These are phyloP conservation scores for Eilema depressum DNA, from an alignment of 2,888 invertebrate species.

Conservation along the genomic window DNA sequence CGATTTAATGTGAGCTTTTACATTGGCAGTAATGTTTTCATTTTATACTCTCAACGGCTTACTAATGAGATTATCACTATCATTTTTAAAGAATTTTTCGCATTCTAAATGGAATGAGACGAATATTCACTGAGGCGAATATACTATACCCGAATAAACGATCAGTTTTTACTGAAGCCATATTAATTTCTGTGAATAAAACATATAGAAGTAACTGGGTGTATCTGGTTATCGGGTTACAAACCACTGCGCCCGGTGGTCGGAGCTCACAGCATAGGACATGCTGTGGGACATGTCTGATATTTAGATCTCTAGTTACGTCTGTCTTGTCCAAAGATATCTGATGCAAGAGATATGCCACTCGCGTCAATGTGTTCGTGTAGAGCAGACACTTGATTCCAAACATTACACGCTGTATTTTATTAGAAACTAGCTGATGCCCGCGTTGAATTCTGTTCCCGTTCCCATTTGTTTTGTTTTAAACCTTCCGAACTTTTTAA, in stretches of 20 bases:
- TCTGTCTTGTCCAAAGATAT: slow-evolving; percentile 4
- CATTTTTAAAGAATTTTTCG: background rate
- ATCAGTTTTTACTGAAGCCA: background rate
- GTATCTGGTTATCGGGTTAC: slow-evolving; percentile 31
- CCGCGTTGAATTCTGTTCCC: no score
- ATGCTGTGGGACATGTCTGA: background rate
- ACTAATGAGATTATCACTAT: background rate
- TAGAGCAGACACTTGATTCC: background rate
- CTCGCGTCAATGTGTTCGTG: background rate
- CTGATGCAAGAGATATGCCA: background rate
- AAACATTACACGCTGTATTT: background rate
- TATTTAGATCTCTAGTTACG: slow-evolving; percentile 33
- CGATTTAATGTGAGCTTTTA: slow-evolving; percentile 26
- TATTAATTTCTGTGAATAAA: background rate
- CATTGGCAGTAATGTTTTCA: background rate
- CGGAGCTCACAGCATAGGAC: slow-evolving; percentile 19
- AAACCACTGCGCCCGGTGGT: slow-evolving; percentile 37
- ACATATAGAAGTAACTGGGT: slow-evolving; percentile 1
- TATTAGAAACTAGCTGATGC: no score
- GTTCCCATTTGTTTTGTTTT: no score
- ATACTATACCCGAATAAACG: no score
- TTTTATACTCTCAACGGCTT: slow-evolving; percentile 8
- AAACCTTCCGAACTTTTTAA: no score
- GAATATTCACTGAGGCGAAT: no score
- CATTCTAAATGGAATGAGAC: no score